Evolutionary conservation across 1,140 invertebrate genomes (phyloP), one percentile per base, ranked within the genome.

Genomic region (Drosophila burlai): DNA sequence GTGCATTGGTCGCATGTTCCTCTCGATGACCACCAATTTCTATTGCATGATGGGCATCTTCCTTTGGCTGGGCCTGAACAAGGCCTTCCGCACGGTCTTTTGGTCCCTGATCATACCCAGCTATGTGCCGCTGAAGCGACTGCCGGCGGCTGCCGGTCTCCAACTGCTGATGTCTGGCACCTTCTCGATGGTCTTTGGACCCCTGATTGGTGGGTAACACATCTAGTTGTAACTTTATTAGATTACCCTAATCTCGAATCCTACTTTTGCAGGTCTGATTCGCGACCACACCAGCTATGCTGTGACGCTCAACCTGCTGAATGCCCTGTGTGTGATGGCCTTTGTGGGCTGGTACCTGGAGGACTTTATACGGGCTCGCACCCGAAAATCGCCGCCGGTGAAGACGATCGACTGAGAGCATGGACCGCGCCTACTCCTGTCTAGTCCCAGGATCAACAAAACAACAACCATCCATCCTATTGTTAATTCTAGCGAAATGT

Each of bases 41-140:
- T 87, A 79, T 16, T 79, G 93, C 13, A 85, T 94, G 16, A 66
- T 95, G 2, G 60, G 90, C 10, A 93, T 95, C 16, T 94, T 94
- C 7, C 87, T 94, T 0, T 94, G 95, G 66, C 94, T 96, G 57
- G 95, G 95, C 1, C 93, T 94, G 43, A 95, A 94, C 29, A 96
- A 96, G 93, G 95, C 94, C 9, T 87, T 96, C 26, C 93, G 95
- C 74, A 96, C 95, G 21, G 95, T 96, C 18, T 96, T 95, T 80
- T 95, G 95, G 94, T 94, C 95, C 0, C 80, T 96, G 24, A 95
- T 95, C 6, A 95, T 96, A 68, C 95, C 95, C 13, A 93, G 94
- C 3, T 94, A 96, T 85, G 95, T 96, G 26, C 95, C 95, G 3
- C 77, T 96, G 7, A 94, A 95, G 55, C 93, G 95, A 58, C 71